These are phyloP conservation scores for Peromyscus maniculatus DNA, from an alignment of 2,113 vertebrate genomes.

Conservation along the genomic window DNA sequence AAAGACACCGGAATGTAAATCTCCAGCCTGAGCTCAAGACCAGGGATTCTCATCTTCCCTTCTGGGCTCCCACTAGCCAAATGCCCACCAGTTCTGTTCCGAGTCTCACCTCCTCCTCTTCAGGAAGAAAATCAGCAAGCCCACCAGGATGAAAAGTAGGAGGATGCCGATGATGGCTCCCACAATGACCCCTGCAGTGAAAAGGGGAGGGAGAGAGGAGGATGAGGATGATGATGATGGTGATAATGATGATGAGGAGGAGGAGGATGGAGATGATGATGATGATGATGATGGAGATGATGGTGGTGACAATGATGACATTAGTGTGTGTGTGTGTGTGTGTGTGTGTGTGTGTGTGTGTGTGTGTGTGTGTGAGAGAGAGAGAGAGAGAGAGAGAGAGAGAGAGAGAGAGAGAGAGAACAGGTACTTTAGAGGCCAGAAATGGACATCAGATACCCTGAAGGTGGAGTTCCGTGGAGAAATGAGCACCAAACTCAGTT, in stretches of 20 bases:
- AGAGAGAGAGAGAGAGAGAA: too few species aligned
- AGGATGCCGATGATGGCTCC: slow-evolving; percentile 33
- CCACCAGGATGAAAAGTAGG: slow-evolving; percentile 22
- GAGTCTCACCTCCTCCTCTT: slow-evolving; percentile 65
- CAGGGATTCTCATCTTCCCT: neutral
- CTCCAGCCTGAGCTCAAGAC: neutral
- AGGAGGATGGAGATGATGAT: too few species aligned
- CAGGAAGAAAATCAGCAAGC: slow-evolving; percentile 69
- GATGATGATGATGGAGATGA: too few species aligned
- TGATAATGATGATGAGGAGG: too few species aligned
- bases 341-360: neutral
- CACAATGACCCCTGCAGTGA: slow-evolving; percentile 14
- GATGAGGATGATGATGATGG: too few species aligned
- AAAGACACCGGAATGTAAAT: neutral
- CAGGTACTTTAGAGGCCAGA: neutral
- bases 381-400: too few species aligned
- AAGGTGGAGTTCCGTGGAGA: neutral
- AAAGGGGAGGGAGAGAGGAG: rapidly evolving
- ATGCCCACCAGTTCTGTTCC: rapidly evolving
- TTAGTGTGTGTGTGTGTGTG: neutral
- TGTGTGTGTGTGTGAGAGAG: too few species aligned
- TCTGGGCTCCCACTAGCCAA: neutral
- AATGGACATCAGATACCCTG: neutral
- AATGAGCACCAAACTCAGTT: neutral
- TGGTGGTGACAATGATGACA: too few species aligned